Conservation (phyloP, 2,113 vertebrate genomes). For the Rhineura floridana region DNA sequence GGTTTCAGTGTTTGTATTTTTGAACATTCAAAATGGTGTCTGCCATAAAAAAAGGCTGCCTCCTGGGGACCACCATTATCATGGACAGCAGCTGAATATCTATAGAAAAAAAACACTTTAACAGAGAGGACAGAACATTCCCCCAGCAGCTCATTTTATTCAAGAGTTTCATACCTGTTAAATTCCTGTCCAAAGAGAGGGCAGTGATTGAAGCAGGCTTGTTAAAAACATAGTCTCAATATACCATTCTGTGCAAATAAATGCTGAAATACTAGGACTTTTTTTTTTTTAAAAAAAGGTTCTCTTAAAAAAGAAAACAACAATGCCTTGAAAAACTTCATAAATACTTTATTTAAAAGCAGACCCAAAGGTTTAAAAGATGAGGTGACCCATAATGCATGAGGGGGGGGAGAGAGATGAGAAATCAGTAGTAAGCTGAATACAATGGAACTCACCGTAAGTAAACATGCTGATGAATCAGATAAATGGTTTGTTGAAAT, state of each 20-base stretch:
- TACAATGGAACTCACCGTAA: not conserved
- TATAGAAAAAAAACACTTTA: too few relatives aligned
- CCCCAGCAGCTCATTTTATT: too few relatives aligned
- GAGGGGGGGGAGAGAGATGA: not conserved
- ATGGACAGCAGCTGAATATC: too few relatives aligned
- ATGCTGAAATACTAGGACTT: too few relatives aligned
- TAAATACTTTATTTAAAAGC: not conserved
- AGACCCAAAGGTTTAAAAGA: not conserved
- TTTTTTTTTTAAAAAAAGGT: not conserved
- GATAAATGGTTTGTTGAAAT: not conserved
- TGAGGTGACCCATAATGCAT: too few relatives aligned
- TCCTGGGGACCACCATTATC: too few relatives aligned
- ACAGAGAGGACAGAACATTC: too few relatives aligned
- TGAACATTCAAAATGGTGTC: not conserved
- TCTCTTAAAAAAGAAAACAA: not conserved
- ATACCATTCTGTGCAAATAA: too few relatives aligned
- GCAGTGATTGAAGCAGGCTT: not conserved
- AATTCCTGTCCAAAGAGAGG: not conserved
- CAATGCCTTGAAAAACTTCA: not conserved
- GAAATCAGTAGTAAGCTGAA: not conserved
- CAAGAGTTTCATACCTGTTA: too few relatives aligned
- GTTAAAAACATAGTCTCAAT: not conserved
- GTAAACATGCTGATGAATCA: not conserved
- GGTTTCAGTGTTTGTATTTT: rapidly evolving
- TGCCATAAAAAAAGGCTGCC: not conserved